Base-by-base conservation (phyloP, 1,140 invertebrate genomes). In the Notospermus geniculatus region DNA sequence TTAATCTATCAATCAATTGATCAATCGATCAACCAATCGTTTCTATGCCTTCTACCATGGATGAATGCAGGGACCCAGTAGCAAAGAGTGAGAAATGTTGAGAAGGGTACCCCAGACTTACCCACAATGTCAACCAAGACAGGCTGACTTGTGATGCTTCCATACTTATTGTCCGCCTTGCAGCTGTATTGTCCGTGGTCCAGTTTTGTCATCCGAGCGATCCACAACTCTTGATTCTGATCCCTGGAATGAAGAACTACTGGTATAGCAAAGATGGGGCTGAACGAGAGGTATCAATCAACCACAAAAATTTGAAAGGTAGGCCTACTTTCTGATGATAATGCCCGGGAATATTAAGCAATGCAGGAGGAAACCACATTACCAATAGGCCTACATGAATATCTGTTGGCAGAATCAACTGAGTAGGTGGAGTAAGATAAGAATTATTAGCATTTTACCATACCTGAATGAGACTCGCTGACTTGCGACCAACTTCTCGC, bases 131-230 rank as follows among this genome's bases (percentile, higher is more conserved):
- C 25, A 9, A 50, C 46, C 25, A 23, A 9, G 5, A 27, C 46
- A 19, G 46, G 46, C n/a, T 50, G 46, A 50, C 46, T 50, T 7
- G 4, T 50, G 25, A 19, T 50, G n/a, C 19, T 50, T 23, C 46
- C 46, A 27, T 23, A 50, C n/a, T 50, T 50, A 50, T 50, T 50
- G 9, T 19, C n/a, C 46, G 46, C 46, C 25, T 50, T 19, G 46
- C 46, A 50, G 46, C 4, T 5, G 46, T 50, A 50, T 23, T 4
- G 9, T 7, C 46, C 46, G 9, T 5, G 9, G 46, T 50, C 46
- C n/a, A 50, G 19, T n/a, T 50, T 50, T 4, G n/a, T 27, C 19
- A 50, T 27, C n/a, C 9, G 4, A 4, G n/a, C 25, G 5, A 50
- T 50, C 25, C n/a, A 27, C n/a, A 50, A n/a, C 25, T 50, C 46